These are phyloP conservation scores for Scaptodrosophila lebanonensis DNA, from an alignment of 1,140 invertebrate genomes.

Conservation along the genomic window DNA sequence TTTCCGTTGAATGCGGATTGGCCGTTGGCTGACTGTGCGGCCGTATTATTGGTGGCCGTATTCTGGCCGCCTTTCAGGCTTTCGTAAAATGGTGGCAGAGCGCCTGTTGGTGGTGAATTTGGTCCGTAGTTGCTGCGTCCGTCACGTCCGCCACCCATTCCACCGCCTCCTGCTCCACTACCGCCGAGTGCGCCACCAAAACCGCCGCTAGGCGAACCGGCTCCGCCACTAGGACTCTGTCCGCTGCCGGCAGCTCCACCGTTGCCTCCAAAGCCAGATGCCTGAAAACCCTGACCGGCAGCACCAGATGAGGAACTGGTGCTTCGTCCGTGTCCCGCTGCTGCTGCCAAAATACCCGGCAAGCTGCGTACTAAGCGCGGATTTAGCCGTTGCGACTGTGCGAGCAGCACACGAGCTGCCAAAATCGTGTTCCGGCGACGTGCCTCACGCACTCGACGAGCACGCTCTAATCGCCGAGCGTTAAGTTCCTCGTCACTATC, in stretches of 20 bases:
- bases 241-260: conserved; percentile 78
- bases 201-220: conserved; percentile 78
- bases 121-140: conserved; percentile 88
- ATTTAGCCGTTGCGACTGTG: conserved; percentile 76
- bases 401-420: conserved; percentile 59
- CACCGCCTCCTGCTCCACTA: conserved; percentile 82
- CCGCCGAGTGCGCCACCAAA: conserved; percentile 81
- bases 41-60: conserved; percentile 32
- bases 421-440: conserved; percentile 64
- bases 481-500: conserved; percentile 79
- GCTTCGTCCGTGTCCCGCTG: conserved; percentile 86
- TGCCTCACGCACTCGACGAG: conserved; percentile 58
- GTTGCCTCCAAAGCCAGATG: conserved; percentile 60
- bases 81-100: conserved; percentile 90
- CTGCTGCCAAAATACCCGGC: conserved; percentile 81
- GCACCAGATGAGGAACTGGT: conserved; percentile 78
- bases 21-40: conserved; percentile 77
- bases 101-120: conserved; percentile 88
- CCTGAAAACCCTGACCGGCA: conserved; percentile 76
- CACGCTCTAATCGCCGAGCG: conserved; percentile 51
- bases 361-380: conserved; percentile 76
- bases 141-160: conserved; percentile 85
- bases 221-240: conserved; percentile 78
- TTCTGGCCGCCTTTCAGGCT: conserved; percentile 86
- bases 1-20: conserved; percentile 77